Evolutionary conservation across 2,888 invertebrate genomes (phyloP), one percentile per base, ranked within the genome.

Genomic region (Catocala fraxini): DNA sequence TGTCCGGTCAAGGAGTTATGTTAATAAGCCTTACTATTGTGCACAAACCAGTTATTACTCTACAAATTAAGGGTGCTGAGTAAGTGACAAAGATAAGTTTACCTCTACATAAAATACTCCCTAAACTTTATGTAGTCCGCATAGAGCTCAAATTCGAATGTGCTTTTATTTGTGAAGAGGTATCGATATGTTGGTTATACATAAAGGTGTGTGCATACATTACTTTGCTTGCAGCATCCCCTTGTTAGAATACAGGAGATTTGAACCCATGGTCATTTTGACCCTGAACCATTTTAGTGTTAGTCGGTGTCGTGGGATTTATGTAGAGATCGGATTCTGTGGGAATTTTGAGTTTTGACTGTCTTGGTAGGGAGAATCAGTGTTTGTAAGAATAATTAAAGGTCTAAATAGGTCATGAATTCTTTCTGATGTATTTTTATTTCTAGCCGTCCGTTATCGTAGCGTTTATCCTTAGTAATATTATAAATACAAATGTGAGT

Each of bases 201-300:
- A 80, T 77, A 92, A 93, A 93, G 93, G 93, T 94, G 93, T 92
- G 87, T 91, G 93, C 92, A 93, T 93, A 90, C 84, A 92, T 90
- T 92, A 84, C 88, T 87, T 77, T 81, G 72, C 86, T 83, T 89
- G 88, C 93, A 92, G 92, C 92, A 92, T 92, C 92, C 89, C 90
- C 84, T 84, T 81, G 77, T 73, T 71, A 47, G 53, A 66, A 53
- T 48, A 54, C 59, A 73, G 84, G 82, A 81, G 86, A 88, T 86
- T 84, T 92, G 92, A 92, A 90, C 90, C 88, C 80, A 43, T 90
- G 89, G 85, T 83, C 88, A 79, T 71, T 84, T 81, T 92, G 93
- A 93, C 92, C 93, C 86, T 83, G 85, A 73, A 77, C 82, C 78
- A 83, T 88, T 89, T 85, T 85, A 81, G 83, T 85, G 76, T 80